These are phyloP conservation scores for Holothuria leucospilota DNA, from an alignment of 53 echinoderm and acorn worm genomes.

Conservation along the genomic window DNA sequence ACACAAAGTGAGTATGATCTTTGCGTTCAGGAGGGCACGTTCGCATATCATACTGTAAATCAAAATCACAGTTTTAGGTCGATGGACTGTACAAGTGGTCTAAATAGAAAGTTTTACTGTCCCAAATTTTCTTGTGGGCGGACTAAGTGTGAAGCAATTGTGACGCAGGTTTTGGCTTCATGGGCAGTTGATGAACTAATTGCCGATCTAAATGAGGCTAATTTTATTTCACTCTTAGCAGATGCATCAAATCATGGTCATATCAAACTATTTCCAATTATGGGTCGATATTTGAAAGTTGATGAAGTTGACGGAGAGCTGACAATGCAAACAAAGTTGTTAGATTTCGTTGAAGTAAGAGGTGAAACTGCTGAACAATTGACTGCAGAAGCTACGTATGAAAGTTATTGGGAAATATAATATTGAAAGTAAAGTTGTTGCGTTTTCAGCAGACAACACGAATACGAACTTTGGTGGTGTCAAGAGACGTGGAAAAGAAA, in stretches of 20 bases:
- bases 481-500: background rate
- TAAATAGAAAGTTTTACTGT: slow-evolving; percentile 3
- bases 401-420: slow-evolving; percentile 3
- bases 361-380: slow-evolving; percentile 10
- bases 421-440: background rate
- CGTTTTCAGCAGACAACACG: background rate
- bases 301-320: background rate
- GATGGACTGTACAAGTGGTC: slow-evolving; percentile 8
- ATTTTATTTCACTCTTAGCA: background rate
- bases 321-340: slow-evolving; percentile 6
- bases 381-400: slow-evolving; percentile 1
- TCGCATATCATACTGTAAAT: background rate
- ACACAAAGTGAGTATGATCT: slow-evolving; percentile 13
- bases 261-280: background rate
- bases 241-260: slow-evolving; percentile 4
- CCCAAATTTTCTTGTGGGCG: slow-evolving; percentile 9
- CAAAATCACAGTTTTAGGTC: background rate
- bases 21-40: background rate
- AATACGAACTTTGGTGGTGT: slow-evolving; percentile 11
- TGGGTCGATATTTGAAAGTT: slow-evolving; percentile 6
- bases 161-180: background rate
- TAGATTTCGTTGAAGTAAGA: background rate
- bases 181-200: slow-evolving; percentile 4
- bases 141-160: background rate
- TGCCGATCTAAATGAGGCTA: slow-evolving; percentile 17